Evolutionary conservation across 2,113 vertebrate genomes (phyloP), one percentile per base, ranked within the genome.

Genomic region (Athene noctua): DNA sequence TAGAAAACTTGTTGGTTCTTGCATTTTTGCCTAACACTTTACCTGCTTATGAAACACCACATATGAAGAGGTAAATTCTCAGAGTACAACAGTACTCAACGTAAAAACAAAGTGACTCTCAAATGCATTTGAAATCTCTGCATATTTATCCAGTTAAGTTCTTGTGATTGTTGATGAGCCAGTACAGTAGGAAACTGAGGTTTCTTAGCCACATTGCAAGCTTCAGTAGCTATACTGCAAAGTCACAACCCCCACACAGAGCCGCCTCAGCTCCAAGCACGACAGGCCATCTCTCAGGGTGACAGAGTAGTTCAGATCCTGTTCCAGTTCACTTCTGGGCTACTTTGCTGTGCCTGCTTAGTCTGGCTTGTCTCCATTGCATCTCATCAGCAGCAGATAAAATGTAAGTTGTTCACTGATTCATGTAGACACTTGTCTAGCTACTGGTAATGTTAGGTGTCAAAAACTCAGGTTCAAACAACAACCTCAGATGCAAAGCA

Each of bases 141-240:
- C 13, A 14, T 46, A 46, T 49, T 49, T 34, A 32, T 27, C 47
- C 32, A 42, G 30, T 16, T 32, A 73, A 58, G 22, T 32, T 63
- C 5, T 13, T 46, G 47, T 1, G 32, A 19, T 3, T 13, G 40
- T 11, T 54, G 44, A 40, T 51, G 18, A 82, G 49, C 17, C 46
- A 72, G 21, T 2, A 30, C 15, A 72, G 44, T 1, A 4, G 21
- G 36, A 75, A 61, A 4, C 23, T 5, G 58, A 66, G 14, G 27
- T 51, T 21, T 72, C 36, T 5, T 1, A 36, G 44, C 15, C 58
- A 13, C 46, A 25, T 12, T 0, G 1, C 13, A 17, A 89, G 36
- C 18, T 4, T 51, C 22, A 1, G 3, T 10, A 29, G 65, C 75
- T 4, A 12, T 23, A 58, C 30, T 44, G 49, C 42, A 66, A 16